Percentiles rank a stretch among this genome's conserved stretches.
Conservation (phyloP, 2,888 invertebrate species). For the Polydrusus pterygomalis region DNA sequence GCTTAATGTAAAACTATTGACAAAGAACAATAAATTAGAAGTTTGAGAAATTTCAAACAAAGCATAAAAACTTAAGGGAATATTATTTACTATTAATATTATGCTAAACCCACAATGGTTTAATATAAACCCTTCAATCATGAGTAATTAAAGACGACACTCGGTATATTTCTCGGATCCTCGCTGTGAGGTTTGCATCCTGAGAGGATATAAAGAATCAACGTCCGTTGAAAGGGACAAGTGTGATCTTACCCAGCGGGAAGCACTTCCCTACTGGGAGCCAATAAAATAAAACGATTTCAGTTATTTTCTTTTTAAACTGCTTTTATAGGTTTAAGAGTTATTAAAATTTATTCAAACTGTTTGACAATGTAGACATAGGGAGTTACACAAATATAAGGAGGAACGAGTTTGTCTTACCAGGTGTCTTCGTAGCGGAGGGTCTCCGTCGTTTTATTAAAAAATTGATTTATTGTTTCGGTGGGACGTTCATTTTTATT, state of each 20-base stretch:
- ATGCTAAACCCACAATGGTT: constrained; percentile 23
- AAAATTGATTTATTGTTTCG: constrained; percentile 45
- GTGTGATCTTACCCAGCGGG: constrained; percentile 67
- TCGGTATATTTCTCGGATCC: constrained; percentile 32
- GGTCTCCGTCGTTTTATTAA: constrained; percentile 36
- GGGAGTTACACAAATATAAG: constrained; percentile 53
- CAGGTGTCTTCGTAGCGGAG: constrained; percentile 52
- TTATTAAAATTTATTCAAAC: constrained; percentile 71
- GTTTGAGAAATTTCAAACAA: too few species aligned
- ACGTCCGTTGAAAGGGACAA: constrained; percentile 69
- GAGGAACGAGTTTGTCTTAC: constrained; percentile 55
- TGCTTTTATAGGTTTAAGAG: constrained; percentile 67
- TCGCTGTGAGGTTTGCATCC: constrained; percentile 39
- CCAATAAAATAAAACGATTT: constrained; percentile 69
- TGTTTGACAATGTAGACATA: constrained; percentile 63
- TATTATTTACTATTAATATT: constrained; percentile 27
- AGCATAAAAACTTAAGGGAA: neutral
- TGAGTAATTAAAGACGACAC: constrained; percentile 30
- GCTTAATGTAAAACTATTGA: too few species aligned
- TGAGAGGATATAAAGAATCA: constrained; percentile 64
- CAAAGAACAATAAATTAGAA: too few species aligned
- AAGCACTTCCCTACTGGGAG: constrained; percentile 66
- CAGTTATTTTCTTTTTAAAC: constrained; percentile 63
- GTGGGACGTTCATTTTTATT: neutral
- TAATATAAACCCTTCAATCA: constrained; percentile 29